Conservation (phyloP, 2,888 invertebrate species). For the Anorthoa munda region DNA sequence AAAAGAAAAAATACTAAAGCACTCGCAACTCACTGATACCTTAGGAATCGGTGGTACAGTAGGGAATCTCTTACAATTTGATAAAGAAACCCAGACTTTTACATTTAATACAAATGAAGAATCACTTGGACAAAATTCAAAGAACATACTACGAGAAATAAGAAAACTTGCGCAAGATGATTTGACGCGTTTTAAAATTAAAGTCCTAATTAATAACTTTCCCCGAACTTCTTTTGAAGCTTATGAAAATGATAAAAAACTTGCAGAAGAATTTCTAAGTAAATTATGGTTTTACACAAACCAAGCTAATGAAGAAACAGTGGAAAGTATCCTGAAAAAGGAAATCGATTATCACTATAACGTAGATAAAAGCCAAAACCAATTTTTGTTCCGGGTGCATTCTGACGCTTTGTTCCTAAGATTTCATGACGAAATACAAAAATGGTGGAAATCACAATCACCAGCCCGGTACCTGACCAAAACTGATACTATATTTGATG, state of each 20-base stretch:
- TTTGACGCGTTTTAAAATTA: conserved; percentile 63
- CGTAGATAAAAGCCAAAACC: conserved; percentile 61
- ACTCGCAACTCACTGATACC: conserved; percentile 63
- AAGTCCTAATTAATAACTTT: conserved; percentile 67
- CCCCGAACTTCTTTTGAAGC: conserved; percentile 69
- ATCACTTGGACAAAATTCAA: conserved; percentile 61
- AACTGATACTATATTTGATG: conserved; percentile 66
- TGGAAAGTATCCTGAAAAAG: conserved; percentile 69
- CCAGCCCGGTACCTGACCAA: conserved; percentile 68
- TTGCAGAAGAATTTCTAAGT: conserved; percentile 69
- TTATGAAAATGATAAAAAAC: conserved; percentile 66
- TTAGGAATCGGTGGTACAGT: conserved; percentile 73
- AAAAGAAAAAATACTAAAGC: conserved; percentile 56
- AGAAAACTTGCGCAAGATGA: conserved; percentile 50
- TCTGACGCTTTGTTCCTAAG: conserved; percentile 73
- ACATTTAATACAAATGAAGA: conserved; percentile 62
- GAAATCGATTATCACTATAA: conserved; percentile 70
- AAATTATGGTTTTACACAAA: conserved; percentile 75
- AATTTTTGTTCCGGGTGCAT: conserved; percentile 69
- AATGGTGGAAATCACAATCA: conserved; percentile 73
- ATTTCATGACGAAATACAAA: conserved; percentile 75
- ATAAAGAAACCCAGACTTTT: conserved; percentile 60
- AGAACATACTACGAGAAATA: conserved; percentile 60
- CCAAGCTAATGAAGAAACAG: conserved; percentile 71
- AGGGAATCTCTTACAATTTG: conserved; percentile 69